These are phyloP conservation scores for Drosophila nannoptera DNA, from an alignment of 1,140 invertebrate species.

Conservation along the genomic window DNA sequence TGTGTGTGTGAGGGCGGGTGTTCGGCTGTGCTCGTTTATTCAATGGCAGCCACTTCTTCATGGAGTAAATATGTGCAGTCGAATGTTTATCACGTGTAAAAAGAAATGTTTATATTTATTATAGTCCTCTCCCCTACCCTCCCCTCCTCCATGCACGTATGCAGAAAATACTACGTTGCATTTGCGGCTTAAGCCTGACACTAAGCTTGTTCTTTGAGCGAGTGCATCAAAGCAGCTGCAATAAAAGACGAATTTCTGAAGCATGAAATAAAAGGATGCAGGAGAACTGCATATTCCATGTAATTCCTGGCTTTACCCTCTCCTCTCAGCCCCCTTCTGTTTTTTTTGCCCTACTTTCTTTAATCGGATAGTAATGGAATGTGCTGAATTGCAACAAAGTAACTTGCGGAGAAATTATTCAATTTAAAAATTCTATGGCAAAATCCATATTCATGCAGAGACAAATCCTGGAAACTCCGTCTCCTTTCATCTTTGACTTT, in stretches of 20 bases:
- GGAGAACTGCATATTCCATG: background rate
- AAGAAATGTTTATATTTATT: conserved; percentile 25
- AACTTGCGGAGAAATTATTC: no score
- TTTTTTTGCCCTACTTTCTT: no score
- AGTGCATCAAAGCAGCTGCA: background rate
- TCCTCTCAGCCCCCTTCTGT: background rate
- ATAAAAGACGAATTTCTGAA: background rate
- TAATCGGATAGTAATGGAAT: background rate
- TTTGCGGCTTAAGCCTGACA: conserved; percentile 10
- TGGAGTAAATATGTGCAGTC: conserved; percentile 25
- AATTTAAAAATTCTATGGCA: no score
- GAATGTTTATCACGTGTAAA: conserved; percentile 42
- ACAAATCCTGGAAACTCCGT: no score
- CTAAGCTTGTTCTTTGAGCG: background rate
- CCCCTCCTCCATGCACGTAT: background rate
- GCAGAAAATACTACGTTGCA: background rate
- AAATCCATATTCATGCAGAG: no score
- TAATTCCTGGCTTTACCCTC: background rate
- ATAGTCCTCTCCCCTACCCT: background rate
- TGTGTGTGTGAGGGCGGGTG: conserved; percentile 2
- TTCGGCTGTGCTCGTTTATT: conserved; percentile 22
- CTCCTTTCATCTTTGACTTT: no score
- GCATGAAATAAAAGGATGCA: background rate
- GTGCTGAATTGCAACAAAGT: no score
- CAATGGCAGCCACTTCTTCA: conserved; percentile 36